Percentiles rank a stretch among this genome's conserved stretches.
These are phyloP conservation scores for Barypeithes pellucidus DNA, from an alignment of 2,888 invertebrate species.

Conservation along the genomic window DNA sequence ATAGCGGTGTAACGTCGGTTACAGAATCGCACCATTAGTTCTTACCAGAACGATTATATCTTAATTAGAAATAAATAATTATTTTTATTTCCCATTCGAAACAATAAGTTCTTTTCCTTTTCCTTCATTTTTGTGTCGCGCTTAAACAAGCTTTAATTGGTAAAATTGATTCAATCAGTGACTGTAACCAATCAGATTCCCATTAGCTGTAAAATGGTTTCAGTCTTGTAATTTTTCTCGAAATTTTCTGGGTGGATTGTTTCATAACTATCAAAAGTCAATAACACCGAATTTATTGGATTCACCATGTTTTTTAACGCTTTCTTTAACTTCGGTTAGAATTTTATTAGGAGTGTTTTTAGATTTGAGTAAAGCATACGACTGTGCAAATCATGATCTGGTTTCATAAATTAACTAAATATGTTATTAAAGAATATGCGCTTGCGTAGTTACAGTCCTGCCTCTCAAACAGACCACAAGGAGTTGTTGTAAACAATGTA, in stretches of 20 bases:
- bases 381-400: too few relatives aligned
- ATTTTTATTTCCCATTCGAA: background rate
- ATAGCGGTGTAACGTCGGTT: too few relatives aligned
- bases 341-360: too few relatives aligned
- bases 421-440: too few relatives aligned
- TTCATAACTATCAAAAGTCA: background rate
- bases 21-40: too few relatives aligned
- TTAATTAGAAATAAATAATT: background rate
- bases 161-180: background rate
- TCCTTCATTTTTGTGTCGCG: background rate
- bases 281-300: background rate
- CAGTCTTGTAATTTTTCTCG: background rate
- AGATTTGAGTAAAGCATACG: too few relatives aligned
- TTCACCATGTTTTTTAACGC: background rate
- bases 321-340: background rate
- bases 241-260: background rate
- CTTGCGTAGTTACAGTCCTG: too few relatives aligned
- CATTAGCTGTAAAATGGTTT: conserved; percentile 2
- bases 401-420: too few relatives aligned
- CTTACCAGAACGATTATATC: too few relatives aligned
- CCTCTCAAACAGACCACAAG: too few relatives aligned
- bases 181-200: conserved; percentile 6
- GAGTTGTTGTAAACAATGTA: too few relatives aligned
- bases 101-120: conserved; percentile 1
- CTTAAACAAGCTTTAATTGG: background rate